Conservation (phyloP, 2,797 vertebrate species). For the Acanthornis magna region DNA sequence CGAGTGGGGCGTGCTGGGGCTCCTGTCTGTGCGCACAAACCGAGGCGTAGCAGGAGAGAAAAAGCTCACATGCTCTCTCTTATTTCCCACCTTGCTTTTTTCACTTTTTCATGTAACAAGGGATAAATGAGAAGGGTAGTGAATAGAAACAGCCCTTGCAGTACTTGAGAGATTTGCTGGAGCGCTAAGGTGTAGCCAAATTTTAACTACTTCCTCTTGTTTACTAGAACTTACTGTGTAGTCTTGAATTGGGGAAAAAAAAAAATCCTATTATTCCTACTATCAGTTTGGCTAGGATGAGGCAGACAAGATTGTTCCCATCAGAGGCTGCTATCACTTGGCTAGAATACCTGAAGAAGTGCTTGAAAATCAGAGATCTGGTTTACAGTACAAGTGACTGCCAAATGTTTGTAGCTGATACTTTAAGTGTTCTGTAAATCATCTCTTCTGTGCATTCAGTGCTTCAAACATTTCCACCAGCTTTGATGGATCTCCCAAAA, state of each 20-base stretch:
- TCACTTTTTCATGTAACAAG: background rate
- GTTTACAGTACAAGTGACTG: constrained; percentile 24
- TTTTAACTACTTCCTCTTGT: background rate
- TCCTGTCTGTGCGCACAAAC: background rate
- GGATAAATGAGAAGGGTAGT: background rate
- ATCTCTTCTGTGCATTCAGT: constrained; percentile 20
- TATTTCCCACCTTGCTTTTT: background rate
- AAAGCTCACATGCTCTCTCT: background rate
- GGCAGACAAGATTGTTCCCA: background rate
- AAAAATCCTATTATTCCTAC: background rate
- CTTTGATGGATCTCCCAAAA: constrained; percentile 26
- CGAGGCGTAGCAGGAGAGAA: background rate
- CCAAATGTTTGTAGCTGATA: constrained; percentile 55
- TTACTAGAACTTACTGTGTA: background rate
- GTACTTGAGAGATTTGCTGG: background rate
- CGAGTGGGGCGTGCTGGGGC: background rate
- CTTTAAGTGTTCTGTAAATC: constrained; percentile 63
- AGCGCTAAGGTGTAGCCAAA: background rate
- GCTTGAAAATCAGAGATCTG: constrained; percentile 32
- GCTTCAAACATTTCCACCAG: constrained; percentile 7
- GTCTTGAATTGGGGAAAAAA: background rate
- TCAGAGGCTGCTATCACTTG: background rate
- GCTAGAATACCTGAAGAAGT: constrained; percentile 12
- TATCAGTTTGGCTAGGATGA: background rate
- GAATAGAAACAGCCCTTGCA: background rate